Percentiles rank a stretch among this genome's conserved stretches.
Evolutionary conservation across 2,113 vertebrate species (phyloP).

Genomic region (Hippocampus comes): DNA sequence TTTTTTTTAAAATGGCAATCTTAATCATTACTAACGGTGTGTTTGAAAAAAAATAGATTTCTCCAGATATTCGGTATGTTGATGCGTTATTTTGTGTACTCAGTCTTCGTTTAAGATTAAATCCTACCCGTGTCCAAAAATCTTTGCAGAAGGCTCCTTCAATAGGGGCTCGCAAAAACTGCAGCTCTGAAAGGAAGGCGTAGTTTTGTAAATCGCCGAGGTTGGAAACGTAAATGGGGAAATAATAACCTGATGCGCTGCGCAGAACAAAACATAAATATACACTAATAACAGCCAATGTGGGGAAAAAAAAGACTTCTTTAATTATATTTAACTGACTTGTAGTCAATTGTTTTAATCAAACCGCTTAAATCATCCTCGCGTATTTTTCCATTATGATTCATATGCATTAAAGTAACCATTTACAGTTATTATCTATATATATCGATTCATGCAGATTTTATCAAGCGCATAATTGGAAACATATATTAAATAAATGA

Average conservation of each 20-base stretch:
- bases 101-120: background rate
- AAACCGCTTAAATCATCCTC: background rate
- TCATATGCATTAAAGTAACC: background rate
- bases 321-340: background rate
- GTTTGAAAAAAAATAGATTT: background rate
- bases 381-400: background rate
- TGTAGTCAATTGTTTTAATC: too few species aligned
- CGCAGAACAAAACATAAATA: background rate
- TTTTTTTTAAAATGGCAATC: background rate
- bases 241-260: constrained; percentile 16
- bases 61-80: background rate
- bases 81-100: background rate
- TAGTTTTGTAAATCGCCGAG: constrained; percentile 24
- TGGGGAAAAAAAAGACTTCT: background rate
- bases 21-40: background rate
- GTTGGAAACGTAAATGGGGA: constrained; percentile 8
- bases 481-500: background rate
- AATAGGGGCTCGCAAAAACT: background rate
- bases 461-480: background rate
- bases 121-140: background rate
- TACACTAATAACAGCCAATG: background rate
- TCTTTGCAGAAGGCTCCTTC: background rate
- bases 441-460: background rate
- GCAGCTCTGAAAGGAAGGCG: background rate
- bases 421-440: background rate